Percentiles rank a stretch among this genome's conserved stretches.
Conservation (phyloP, 2,888 invertebrate genomes). For the Steinernema scapterisci region DNA sequence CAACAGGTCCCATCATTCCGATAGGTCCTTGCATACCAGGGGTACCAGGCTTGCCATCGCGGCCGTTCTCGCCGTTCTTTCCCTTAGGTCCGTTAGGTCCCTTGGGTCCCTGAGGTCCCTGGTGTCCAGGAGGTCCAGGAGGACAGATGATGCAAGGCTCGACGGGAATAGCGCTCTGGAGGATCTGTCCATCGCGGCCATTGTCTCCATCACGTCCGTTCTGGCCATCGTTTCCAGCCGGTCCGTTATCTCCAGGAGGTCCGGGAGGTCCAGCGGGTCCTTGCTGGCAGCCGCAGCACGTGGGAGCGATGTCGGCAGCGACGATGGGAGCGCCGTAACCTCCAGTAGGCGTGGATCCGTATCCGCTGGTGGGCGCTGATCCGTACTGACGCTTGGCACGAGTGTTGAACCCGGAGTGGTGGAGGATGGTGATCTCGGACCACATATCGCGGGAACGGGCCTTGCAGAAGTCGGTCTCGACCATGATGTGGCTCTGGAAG, state of each 20-base stretch:
- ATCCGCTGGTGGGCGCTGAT: constrained; percentile 39
- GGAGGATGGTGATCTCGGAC: constrained; percentile 64
- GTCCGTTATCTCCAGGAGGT: constrained; percentile 55
- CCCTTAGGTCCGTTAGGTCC: constrained; percentile 62
- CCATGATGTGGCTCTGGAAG: constrained; percentile 66
- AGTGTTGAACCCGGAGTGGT: constrained; percentile 51
- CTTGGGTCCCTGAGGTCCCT: constrained; percentile 59
- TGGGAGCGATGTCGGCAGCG: constrained; percentile 56
- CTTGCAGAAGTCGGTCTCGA: constrained; percentile 68
- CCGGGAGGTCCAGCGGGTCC: constrained; percentile 51
- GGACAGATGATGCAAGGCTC: constrained; percentile 46
- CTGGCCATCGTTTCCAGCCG: constrained; percentile 57
- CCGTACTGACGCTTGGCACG: constrained; percentile 66
- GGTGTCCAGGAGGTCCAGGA: constrained; percentile 60
- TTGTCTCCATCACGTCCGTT: constrained; percentile 57
- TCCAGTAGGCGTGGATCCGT: constrained; percentile 39
- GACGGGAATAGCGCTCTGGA: constrained; percentile 48
- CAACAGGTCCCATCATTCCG: constrained; percentile 61
- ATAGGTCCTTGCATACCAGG: constrained; percentile 51
- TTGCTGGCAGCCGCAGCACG: constrained; percentile 65
- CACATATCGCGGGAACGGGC: constrained; percentile 66
- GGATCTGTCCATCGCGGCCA: constrained; percentile 55
- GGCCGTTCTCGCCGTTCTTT: constrained; percentile 59
- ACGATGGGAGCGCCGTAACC: constrained; percentile 62
- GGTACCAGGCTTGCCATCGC: constrained; percentile 47